Conservation (phyloP, 2,113 vertebrate genomes). For the Mola mola region DNA sequence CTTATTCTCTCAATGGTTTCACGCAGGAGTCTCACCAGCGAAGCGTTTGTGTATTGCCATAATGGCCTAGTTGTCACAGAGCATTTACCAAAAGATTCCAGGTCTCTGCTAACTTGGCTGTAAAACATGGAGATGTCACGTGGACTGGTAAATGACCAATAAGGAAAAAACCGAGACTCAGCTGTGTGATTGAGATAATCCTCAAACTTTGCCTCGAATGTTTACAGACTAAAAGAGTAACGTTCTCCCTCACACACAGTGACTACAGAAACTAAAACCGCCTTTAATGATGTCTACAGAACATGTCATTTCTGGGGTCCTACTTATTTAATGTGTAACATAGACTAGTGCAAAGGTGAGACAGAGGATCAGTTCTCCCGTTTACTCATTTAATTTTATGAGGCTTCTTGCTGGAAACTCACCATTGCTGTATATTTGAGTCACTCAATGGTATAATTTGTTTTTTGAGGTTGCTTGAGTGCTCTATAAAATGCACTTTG, state of each 20-base stretch:
- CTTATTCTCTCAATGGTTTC: too few species aligned
- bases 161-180: too few species aligned
- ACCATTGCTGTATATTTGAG: background rate
- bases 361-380: background rate
- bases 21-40: too few species aligned
- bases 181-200: too few species aligned
- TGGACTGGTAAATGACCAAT: too few species aligned
- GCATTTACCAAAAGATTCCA: background rate
- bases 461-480: background rate
- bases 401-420: constrained; percentile 8
- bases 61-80: constrained; percentile 5
- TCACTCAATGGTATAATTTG: constrained; percentile 1
- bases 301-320: too few species aligned
- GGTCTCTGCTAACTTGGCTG: too few species aligned
- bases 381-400: constrained; percentile 12
- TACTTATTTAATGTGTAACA: too few species aligned
- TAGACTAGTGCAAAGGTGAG: constrained; percentile 13
- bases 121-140: too few species aligned
- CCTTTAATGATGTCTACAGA: background rate
- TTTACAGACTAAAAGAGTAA: too few species aligned
- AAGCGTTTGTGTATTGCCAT: background rate
- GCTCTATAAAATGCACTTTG: background rate
- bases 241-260: too few species aligned
- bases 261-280: background rate
- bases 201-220: too few species aligned